Evolutionary conservation across 2,113 vertebrate species (phyloP).

Genomic region (Agapornis roseicollis): DNA sequence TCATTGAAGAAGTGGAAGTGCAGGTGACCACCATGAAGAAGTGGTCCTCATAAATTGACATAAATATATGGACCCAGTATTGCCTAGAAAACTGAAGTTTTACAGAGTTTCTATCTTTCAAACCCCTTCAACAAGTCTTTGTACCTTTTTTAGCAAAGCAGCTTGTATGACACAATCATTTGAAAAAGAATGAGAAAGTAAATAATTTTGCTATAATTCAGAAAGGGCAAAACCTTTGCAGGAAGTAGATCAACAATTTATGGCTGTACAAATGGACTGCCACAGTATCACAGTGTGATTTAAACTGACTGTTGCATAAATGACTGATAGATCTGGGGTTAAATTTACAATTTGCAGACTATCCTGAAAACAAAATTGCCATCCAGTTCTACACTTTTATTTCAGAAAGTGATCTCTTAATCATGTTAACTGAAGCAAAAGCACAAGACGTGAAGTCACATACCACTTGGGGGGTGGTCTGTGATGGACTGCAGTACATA

Average conservation of each 20-base stretch:
- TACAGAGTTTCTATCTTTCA: not conserved
- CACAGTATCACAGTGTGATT: not conserved
- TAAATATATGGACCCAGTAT: not conserved
- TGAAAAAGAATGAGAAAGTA: not conserved
- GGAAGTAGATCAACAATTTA: slow-evolving; percentile 1
- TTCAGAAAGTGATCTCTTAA: not conserved
- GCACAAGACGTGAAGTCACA: not conserved
- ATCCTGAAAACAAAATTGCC: not conserved
- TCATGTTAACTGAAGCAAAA: not conserved
- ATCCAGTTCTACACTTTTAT: not conserved
- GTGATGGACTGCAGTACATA: not conserved
- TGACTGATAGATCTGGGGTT: not conserved
- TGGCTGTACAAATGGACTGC: not conserved
- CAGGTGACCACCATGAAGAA: not conserved
- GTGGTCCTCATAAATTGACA: not conserved
- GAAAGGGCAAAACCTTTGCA: not conserved
- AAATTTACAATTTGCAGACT: not conserved
- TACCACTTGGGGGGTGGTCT: not conserved
- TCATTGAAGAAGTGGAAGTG: not conserved
- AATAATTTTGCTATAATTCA: not conserved
- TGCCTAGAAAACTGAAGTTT: not conserved
- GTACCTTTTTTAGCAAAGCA: not conserved
- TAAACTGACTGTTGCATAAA: not conserved
- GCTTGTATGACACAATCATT: not conserved
- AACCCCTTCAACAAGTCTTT: not conserved